Base-by-base conservation (phyloP, 2,888 invertebrate genomes). In the Auanema freiburgensis region DNA sequence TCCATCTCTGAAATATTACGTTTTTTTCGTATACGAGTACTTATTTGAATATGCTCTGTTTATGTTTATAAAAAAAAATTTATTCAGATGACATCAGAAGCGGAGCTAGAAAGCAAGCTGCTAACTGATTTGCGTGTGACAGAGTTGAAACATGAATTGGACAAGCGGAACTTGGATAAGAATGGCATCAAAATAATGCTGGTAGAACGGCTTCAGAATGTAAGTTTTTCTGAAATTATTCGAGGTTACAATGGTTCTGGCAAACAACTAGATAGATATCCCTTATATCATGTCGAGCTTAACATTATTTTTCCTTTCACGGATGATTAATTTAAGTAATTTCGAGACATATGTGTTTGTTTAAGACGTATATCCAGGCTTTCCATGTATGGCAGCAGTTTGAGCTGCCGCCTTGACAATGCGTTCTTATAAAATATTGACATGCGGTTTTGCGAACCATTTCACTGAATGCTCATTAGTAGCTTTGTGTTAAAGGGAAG, bases 161-260 rank as follows among this genome's bases (percentile, higher is more conserved):
- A 90, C 65, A 91, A 91, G 1, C 89, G 95, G 21, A 89, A 89
- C 81, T 86, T 91, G 58, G 91, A 89, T 83, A 88, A 89, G 24
- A 92, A 92, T 87, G 95, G 92, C 85, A 86, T 93, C 25, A 92
- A 93, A 80, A 89, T 91, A 0, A 92, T 92, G 83, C 87, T 93
- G 62, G 87, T 90, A 49, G 91, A 92, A 21, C 89, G 93, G 42
- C 87, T 96, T 44, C 88, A 89, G 0, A 92, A 94, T 86, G 88
- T 79, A 46, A 53, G 67, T 49, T 11, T 11, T 18, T 57, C 23
- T 58, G 14, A 52, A 52, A 33, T 40, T 46, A 2, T 33, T 33
- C 33, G 33, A 33, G 33, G 33, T 33, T 33, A 33, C 33, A 8
- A 33, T 33, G 33, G 8, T 33, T 33, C 33, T 33, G 33, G 8